Base-by-base conservation (phyloP, 2,888 invertebrate genomes). In the Balanococcus diminutus region DNA sequence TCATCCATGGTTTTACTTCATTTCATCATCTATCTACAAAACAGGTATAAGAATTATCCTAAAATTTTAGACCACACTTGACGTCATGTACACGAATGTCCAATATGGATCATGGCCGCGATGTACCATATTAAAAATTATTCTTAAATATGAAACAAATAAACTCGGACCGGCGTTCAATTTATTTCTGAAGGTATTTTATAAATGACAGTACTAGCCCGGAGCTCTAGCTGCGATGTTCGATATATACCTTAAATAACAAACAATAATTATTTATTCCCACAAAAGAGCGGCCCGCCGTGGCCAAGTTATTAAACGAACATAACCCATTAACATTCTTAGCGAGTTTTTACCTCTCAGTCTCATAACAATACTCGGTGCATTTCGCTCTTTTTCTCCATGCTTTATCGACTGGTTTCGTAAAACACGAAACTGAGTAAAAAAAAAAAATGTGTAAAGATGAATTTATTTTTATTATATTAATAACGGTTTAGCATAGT, bases 321-420 rank as follows among this genome's bases (percentile, higher is more conserved):
- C n/a, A 75, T 75, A 75, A 75, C 75, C 75, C 75, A 75, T 75
- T 75, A 75, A 75, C 75, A 75, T 75, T 75, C 75, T 75, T 75
- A 75, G 75, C 75, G 75, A 32, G 75, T 75, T 67, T n/a, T 75
- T 75, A 32, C 61, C 4, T 51, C 75, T 75, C n/a, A 32, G 1
- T 51, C 75, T 75, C n/a, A 32, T 75, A 75, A 75, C 75, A 75
- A 75, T 75, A 36, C 75, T 36, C 22, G n/a, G 22, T 75, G 16
- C 32, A 32, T 75, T 75, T 75, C 9, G 75, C 75, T 75, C 6
- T n/a, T 75, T 19, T 75, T 28, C 67, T 67, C 36, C 5, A 75
- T 75, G n/a, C 32, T 75, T 75, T 75, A 75, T 75, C 32, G 75
- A 75, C 32, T 75, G 5, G 32, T 75, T 75, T 75, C n/a, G 75